These are phyloP conservation scores for Drosophila fuyamai DNA, from an alignment of 1,140 invertebrate genomes.

Conservation along the genomic window DNA sequence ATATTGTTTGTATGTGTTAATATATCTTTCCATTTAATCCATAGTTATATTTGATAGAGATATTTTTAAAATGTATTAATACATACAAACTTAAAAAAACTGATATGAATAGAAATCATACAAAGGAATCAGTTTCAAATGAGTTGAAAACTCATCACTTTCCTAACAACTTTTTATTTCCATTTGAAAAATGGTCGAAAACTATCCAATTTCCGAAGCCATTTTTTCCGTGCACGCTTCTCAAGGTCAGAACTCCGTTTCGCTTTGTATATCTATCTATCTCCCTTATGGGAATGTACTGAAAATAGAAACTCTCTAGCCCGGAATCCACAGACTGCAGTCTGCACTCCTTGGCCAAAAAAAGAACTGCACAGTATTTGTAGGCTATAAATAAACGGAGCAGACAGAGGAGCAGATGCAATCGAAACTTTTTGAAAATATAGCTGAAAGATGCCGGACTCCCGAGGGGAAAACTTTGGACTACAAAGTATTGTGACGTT, in stretches of 20 bases:
- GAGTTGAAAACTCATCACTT: background rate
- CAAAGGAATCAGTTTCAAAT: too few species aligned
- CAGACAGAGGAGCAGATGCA: conserved; percentile 38
- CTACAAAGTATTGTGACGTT: conserved; percentile 40
- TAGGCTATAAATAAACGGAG: conserved; percentile 51
- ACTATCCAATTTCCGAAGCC: background rate
- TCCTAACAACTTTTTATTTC: background rate
- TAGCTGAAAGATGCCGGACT: background rate
- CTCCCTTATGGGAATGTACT: conserved; percentile 44
- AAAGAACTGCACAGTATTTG: conserved; percentile 48
- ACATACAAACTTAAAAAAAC: too few species aligned
- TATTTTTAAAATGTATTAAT: too few species aligned
- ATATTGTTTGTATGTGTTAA: too few species aligned
- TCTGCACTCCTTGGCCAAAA: conserved; percentile 37
- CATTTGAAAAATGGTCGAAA: too few species aligned
- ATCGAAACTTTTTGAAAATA: conserved; percentile 47
- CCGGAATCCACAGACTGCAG: conserved; percentile 44
- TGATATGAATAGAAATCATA: too few species aligned
- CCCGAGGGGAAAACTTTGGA: conserved; percentile 9
- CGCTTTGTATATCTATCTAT: background rate
- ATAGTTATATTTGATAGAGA: too few species aligned
- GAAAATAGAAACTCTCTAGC: conserved; percentile 47
- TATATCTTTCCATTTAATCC: too few species aligned
- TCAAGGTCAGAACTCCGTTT: conserved; percentile 48
- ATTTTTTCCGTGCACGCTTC: background rate